Percentiles rank a stretch among this genome's conserved stretches.
Conservation (phyloP, 2,888 invertebrate species). For the Tachina grossa region DNA sequence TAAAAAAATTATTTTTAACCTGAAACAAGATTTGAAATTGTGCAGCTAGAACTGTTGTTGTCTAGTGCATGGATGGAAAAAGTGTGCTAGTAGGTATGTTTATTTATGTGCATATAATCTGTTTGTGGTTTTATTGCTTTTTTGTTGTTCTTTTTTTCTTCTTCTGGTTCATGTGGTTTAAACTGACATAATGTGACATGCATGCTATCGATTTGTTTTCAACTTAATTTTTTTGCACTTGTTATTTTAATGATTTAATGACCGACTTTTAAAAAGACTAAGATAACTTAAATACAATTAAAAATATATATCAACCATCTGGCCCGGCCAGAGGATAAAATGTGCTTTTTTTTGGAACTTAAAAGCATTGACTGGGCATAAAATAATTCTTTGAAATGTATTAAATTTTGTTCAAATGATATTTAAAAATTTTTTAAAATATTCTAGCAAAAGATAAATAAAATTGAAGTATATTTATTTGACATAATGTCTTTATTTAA, state of each 20-base stretch:
- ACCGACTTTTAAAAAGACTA: constrained; percentile 24
- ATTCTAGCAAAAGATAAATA: too few species aligned
- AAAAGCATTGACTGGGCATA: too few species aligned
- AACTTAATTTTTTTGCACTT: background rate
- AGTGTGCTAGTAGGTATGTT: constrained; percentile 10
- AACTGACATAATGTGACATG: constrained; percentile 23
- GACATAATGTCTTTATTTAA: too few species aligned
- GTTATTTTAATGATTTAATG: constrained; percentile 24
- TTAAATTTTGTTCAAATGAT: too few species aligned
- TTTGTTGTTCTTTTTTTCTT: background rate
- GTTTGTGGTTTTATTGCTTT: constrained; percentile 14
- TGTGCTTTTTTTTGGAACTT: background rate
- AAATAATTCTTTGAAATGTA: too few species aligned
- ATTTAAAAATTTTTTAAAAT: too few species aligned
- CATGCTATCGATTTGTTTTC: constrained; percentile 37
- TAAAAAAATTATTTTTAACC: constrained; percentile 25
- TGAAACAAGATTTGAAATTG: constrained; percentile 6
- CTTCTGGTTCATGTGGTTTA: constrained; percentile 39
- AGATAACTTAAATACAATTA: background rate
- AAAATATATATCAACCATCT: background rate
- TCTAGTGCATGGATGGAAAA: background rate
- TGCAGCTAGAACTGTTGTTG: background rate
- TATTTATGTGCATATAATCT: background rate
- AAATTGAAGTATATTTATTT: too few species aligned
- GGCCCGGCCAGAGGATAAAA: background rate